Percentiles rank a stretch among this genome's conserved stretches.
These are phyloP conservation scores for Chelonia mydas DNA, from an alignment of 2,797 vertebrate species.

Conservation along the genomic window DNA sequence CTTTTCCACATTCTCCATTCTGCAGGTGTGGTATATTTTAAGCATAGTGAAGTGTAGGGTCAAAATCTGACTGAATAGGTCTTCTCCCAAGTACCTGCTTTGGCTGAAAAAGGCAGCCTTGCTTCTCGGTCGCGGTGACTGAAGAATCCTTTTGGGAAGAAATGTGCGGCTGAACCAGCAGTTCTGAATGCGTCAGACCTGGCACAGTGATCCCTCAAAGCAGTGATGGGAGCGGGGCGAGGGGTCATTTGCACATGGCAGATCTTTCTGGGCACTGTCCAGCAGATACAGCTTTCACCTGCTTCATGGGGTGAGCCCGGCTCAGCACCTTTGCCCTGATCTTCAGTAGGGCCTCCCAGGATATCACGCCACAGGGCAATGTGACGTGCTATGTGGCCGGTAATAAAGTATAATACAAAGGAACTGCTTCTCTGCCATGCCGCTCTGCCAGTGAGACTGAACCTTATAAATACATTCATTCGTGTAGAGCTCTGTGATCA, in stretches of 20 bases:
- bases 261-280: constrained; percentile 36
- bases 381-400: background rate
- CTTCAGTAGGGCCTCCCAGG: background rate
- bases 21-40: constrained; percentile 69
- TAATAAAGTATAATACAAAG: background rate
- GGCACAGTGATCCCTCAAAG: constrained; percentile 55
- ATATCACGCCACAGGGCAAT: constrained; percentile 1
- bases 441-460: constrained; percentile 8
- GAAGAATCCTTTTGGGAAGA: constrained; percentile 43
- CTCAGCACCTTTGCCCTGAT: constrained; percentile 18
- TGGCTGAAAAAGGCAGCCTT: constrained; percentile 29
- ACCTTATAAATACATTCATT: rapidly evolving
- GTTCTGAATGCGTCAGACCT: constrained; percentile 51
- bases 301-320: background rate
- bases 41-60: background rate
- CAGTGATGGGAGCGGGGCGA: constrained; percentile 59
- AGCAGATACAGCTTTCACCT: constrained; percentile 44
- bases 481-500: background rate
- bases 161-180: constrained; percentile 61
- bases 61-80: constrained; percentile 28
- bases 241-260: constrained; percentile 45
- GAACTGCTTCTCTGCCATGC: constrained; percentile 9
- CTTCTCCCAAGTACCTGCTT: constrained; percentile 52
- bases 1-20: constrained; percentile 54
- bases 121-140: constrained; percentile 10